Conservation (phyloP, 1,140 invertebrate genomes). For the Colletes latitarsis region DNA sequence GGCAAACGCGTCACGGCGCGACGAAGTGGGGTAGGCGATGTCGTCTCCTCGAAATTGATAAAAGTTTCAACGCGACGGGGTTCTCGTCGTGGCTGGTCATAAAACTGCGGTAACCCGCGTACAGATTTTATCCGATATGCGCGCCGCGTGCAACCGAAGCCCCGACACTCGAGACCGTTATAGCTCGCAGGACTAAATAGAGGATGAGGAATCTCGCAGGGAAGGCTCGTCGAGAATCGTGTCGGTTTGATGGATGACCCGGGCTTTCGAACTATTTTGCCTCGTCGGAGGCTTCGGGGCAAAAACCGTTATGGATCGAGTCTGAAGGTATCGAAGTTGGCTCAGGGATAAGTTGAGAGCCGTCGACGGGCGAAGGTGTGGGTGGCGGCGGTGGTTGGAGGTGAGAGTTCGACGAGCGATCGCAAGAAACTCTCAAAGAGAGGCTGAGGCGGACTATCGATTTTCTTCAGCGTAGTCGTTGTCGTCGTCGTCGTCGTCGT, state of each 20-base stretch:
- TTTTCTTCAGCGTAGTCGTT: slow-evolving; percentile 58
- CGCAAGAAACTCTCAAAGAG: slow-evolving; percentile 64
- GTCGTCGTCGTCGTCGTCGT: slow-evolving; percentile 42
- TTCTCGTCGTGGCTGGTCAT: slow-evolving; percentile 21
- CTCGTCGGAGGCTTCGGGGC: slow-evolving; percentile 49
- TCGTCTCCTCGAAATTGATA: slow-evolving; percentile 27
- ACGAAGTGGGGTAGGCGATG: neutral
- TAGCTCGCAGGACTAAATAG: slow-evolving; percentile 45
- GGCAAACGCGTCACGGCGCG: slow-evolving; percentile 23
- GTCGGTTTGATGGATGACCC: slow-evolving; percentile 66
- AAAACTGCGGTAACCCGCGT: slow-evolving; percentile 4
- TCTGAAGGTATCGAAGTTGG: slow-evolving; percentile 49
- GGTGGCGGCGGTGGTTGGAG: slow-evolving; percentile 28
- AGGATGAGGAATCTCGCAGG: slow-evolving; percentile 48
- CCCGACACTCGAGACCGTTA: slow-evolving; percentile 2
- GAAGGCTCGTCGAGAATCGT: slow-evolving; percentile 53
- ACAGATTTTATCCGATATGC: slow-evolving; percentile 10
- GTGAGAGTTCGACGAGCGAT: slow-evolving; percentile 67
- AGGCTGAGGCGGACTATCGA: slow-evolving; percentile 61
- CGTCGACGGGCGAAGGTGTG: slow-evolving; percentile 22
- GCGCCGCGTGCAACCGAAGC: slow-evolving; percentile 4
- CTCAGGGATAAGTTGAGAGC: slow-evolving; percentile 57
- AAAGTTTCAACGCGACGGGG: slow-evolving; percentile 22
- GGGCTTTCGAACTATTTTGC: slow-evolving; percentile 64
- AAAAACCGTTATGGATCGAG: slow-evolving; percentile 66